A percentile compares a stretch with the other conserved stretches of the same genome.
Conservation (phyloP, 2,888 invertebrate genomes). For the Lacanobia oleracea region DNA sequence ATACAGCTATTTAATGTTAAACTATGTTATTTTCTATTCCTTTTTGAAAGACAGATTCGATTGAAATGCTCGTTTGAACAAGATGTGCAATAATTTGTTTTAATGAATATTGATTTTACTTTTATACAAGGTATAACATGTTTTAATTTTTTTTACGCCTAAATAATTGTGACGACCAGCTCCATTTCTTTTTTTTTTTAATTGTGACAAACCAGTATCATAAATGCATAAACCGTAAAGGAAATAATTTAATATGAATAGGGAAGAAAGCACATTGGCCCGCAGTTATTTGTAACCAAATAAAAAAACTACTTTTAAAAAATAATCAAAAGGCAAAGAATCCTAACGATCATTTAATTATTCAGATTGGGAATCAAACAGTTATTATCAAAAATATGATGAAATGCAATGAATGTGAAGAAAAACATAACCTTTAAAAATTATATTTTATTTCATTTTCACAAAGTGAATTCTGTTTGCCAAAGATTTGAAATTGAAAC, state of each 20-base stretch:
- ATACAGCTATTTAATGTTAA: conserved; percentile 6
- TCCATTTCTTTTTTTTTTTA: background rate
- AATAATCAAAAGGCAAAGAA: background rate
- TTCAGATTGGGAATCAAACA: too few relatives aligned
- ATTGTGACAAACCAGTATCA: background rate
- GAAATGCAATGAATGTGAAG: conserved; percentile 36
- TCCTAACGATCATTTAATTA: background rate
- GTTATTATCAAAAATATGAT: background rate
- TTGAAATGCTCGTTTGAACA: background rate
- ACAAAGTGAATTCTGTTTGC: background rate
- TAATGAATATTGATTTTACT: background rate
- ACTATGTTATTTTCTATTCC: background rate
- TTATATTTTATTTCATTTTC: background rate
- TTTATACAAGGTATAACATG: background rate
- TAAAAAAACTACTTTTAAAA: background rate
- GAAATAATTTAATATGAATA: background rate
- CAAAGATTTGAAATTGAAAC: background rate
- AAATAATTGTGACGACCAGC: background rate
- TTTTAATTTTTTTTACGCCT: background rate
- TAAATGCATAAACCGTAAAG: conserved; percentile 15
- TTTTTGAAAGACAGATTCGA: background rate
- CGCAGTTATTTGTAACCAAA: background rate
- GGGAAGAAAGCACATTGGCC: background rate
- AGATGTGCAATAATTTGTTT: too few relatives aligned
- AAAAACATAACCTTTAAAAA: background rate